These are phyloP conservation scores for Elymnias hypermnestra DNA, from an alignment of 1,140 invertebrate genomes.

Conservation along the genomic window DNA sequence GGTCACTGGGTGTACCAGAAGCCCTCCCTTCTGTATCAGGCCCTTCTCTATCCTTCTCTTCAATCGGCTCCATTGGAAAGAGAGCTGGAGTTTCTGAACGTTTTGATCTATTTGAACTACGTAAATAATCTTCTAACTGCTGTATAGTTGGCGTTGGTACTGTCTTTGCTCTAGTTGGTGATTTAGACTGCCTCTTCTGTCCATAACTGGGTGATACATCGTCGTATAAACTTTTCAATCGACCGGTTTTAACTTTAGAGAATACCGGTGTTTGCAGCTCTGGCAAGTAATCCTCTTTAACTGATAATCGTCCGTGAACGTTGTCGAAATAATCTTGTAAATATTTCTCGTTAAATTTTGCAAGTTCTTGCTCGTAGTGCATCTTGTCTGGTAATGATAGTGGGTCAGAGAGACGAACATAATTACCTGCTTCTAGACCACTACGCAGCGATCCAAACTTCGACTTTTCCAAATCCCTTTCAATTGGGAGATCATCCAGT, in stretches of 20 bases:
- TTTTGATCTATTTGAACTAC: slow-evolving; percentile 42
- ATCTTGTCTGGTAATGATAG: slow-evolving; percentile 45
- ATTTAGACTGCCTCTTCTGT: slow-evolving; percentile 41
- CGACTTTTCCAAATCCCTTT: slow-evolving; percentile 54
- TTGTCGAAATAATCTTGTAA: slow-evolving; percentile 54
- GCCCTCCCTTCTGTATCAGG: slow-evolving; percentile 50
- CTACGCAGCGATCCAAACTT: slow-evolving; percentile 67
- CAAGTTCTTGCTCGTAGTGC: slow-evolving; percentile 62
- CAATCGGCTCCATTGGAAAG: slow-evolving; percentile 70
- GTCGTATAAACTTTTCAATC: slow-evolving; percentile 51
- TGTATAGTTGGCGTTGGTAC: slow-evolving; percentile 62
- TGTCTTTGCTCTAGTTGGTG: slow-evolving; percentile 51
- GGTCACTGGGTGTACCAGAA: slow-evolving; percentile 80
- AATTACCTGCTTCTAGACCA: slow-evolving; percentile 56
- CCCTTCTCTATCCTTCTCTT: slow-evolving; percentile 62
- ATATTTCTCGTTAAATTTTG: slow-evolving; percentile 66
- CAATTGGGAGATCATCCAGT: slow-evolving; percentile 42
- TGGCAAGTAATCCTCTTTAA: slow-evolving; percentile 65
- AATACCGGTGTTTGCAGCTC: slow-evolving; percentile 68
- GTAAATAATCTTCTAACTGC: slow-evolving; percentile 67
- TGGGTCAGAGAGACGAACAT: slow-evolving; percentile 55
- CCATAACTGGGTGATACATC: slow-evolving; percentile 53
- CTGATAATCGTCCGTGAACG: slow-evolving; percentile 38
- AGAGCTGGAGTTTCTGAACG: slow-evolving; percentile 66
- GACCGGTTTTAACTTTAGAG: slow-evolving; percentile 60